Evolutionary conservation across 1,140 invertebrate species (phyloP).

Genomic region (Ostrea edulis): DNA sequence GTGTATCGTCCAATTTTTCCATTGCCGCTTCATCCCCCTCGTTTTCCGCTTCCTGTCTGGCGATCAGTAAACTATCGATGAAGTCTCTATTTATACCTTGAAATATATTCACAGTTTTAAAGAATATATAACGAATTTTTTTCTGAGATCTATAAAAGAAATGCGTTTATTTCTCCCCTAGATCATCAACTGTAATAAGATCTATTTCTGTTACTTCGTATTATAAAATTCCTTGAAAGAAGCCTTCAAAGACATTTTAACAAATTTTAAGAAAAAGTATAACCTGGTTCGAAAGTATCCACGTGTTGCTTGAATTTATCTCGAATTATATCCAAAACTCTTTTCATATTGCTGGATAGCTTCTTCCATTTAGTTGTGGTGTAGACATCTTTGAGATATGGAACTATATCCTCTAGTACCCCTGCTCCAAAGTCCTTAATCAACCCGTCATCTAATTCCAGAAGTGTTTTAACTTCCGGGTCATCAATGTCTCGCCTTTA

Average conservation of each 20-base stretch:
- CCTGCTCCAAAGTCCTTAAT: constrained; percentile 6
- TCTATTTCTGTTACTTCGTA: no score
- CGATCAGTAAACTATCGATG: constrained; percentile 43
- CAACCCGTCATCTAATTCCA: constrained; percentile 39
- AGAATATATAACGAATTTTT: no score
- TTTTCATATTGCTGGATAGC: not conserved
- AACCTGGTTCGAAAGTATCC: constrained; percentile 42
- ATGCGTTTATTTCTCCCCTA: no score
- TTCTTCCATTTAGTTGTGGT: constrained; percentile 23
- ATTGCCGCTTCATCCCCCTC: constrained; percentile 29
- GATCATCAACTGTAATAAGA: no score
- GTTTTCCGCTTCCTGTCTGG: constrained; percentile 44
- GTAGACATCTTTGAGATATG: constrained; percentile 35
- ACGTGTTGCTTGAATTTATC: constrained; percentile 37
- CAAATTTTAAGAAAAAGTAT: no score
- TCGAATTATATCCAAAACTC: not conserved
- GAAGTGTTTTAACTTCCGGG: constrained; percentile 14
- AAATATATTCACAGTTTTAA: no score
- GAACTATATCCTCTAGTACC: constrained; percentile 47
- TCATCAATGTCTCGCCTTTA: constrained; percentile 36
- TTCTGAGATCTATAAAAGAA: no score
- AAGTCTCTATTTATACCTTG: no score
- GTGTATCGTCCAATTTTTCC: no score
- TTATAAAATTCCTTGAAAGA: no score
- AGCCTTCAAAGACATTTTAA: no score